Evolutionary conservation across 2,888 invertebrate genomes (phyloP), one percentile per base, ranked within the genome.

Genomic region (Phytoseiulus persimilis): DNA sequence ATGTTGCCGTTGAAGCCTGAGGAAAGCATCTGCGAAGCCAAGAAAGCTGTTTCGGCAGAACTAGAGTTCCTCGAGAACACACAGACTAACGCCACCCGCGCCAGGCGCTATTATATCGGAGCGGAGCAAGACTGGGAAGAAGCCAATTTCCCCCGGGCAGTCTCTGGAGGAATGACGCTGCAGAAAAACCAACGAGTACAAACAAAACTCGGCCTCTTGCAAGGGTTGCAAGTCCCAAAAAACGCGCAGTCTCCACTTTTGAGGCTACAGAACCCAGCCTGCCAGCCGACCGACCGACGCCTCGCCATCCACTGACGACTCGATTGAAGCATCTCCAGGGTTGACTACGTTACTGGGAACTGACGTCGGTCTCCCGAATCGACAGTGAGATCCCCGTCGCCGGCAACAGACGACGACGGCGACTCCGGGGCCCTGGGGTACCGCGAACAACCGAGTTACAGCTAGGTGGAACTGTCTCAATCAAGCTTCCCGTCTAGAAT

Each of bases 61-160:
- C 65, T 65, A 65, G 65, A 65, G 65, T 65, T 65, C 65, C 11
- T 65, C 5, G 18, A 65, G 65, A 65, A 39, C 39, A 39, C 5
- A 39, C 9, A 65, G 65, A 65, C 18, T 3, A 3, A 23, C 1
- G 18, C 23, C 65, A 28, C 5, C 11, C 23, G 14, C 65, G 65
- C 23, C 18, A 65, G 39, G 65, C 65, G 28, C 18, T 65, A 65
- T 65, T 65, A 65, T 65, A 28, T 14, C 28, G 65, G 65, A 65
- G 65, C 65, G 65, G 18, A 65, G 18, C 65, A 2, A 1, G 65
- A 39, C 39, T 2, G 11, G 39, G 39, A 28, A 45, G 6, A 6
- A 87, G 87, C 87, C 87, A 87, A 87, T 87, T 87, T 87, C 87
- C 87, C 87, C 45, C 87, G 33, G 87, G 87, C 87, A 32, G 87